Conservation (phyloP, 2,888 invertebrate species). For the Mesochorus sp. region DNA sequence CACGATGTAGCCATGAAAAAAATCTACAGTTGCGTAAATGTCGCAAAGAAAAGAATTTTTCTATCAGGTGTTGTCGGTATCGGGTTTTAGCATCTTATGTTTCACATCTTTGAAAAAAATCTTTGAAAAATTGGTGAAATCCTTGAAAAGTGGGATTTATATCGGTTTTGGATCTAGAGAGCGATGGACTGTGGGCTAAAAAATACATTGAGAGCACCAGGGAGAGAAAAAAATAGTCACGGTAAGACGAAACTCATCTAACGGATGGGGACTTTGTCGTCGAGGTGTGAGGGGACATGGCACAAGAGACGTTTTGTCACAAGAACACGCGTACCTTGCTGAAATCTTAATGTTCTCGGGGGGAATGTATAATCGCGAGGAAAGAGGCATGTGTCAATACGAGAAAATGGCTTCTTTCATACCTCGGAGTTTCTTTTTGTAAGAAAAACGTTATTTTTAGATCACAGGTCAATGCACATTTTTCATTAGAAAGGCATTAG, state of each 20-base stretch:
- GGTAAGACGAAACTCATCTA: slow-evolving; percentile 36
- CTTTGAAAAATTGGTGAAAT: slow-evolving; percentile 4
- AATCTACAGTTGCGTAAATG: no score
- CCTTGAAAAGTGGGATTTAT: slow-evolving; percentile 29
- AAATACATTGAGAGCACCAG: slow-evolving; percentile 16
- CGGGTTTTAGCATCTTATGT: slow-evolving; percentile 6
- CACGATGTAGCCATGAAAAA: no score
- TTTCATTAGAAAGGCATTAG: no score
- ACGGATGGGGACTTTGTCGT: slow-evolving; percentile 43
- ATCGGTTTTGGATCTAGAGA: not conserved
- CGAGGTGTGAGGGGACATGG: slow-evolving; percentile 1
- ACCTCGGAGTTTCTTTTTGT: no score
- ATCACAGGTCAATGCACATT: no score
- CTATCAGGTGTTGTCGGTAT: no score
- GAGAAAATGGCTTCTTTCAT: not conserved
- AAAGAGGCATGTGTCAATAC: not conserved
- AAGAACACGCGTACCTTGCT: slow-evolving; percentile 26
- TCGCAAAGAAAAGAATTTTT: no score
- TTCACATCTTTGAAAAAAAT: slow-evolving; percentile 13
- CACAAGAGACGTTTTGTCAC: slow-evolving; percentile 6
- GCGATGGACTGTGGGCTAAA: slow-evolving; percentile 1
- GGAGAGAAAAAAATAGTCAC: slow-evolving; percentile 28
- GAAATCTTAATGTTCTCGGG: slow-evolving; percentile 44
- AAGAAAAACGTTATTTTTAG: no score
- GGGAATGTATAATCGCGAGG: not conserved